Evolutionary conservation across 2,888 invertebrate genomes (phyloP).

Genomic region (Hydrotaea cyrtoneurina): DNA sequence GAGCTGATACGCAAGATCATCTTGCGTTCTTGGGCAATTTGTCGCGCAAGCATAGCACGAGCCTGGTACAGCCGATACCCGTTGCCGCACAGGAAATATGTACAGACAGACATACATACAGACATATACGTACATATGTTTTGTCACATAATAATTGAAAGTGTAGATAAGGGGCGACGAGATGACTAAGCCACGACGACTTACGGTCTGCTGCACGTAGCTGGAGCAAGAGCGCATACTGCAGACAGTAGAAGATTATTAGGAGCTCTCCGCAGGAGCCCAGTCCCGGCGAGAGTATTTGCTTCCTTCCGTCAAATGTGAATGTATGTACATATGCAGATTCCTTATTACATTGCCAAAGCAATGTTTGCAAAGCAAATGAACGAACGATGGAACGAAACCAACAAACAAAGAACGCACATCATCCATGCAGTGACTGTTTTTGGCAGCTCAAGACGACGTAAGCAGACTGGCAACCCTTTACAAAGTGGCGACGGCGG

Average conservation of each 20-base stretch:
- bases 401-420: constrained; percentile 7
- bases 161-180: constrained; percentile 6
- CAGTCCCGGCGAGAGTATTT: constrained; percentile 31
- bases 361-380: constrained; percentile 34
- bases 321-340: constrained; percentile 38
- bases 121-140: too few relatives aligned
- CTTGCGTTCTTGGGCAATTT: constrained; percentile 47
- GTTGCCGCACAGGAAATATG: constrained; percentile 41
- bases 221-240: constrained; percentile 34
- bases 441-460: constrained; percentile 64
- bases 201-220: constrained; percentile 50
- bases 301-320: constrained; percentile 47
- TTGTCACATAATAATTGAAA: constrained; percentile 35
- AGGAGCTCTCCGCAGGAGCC: constrained; percentile 50
- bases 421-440: constrained; percentile 35
- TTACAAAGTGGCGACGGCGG: constrained; percentile 49
- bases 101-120: too few relatives aligned
- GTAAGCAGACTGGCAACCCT: constrained; percentile 51
- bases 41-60: constrained; percentile 68
- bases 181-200: constrained; percentile 27
- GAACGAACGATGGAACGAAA: too few relatives aligned
- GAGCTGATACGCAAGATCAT: constrained; percentile 28
- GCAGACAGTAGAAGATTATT: constrained; percentile 33
- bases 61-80: constrained; percentile 37
- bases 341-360: constrained; percentile 54